phyloP scores from a whole-genome alignment of 2,113 vertebrate species.

The Hiodon tergisus region DNA sequence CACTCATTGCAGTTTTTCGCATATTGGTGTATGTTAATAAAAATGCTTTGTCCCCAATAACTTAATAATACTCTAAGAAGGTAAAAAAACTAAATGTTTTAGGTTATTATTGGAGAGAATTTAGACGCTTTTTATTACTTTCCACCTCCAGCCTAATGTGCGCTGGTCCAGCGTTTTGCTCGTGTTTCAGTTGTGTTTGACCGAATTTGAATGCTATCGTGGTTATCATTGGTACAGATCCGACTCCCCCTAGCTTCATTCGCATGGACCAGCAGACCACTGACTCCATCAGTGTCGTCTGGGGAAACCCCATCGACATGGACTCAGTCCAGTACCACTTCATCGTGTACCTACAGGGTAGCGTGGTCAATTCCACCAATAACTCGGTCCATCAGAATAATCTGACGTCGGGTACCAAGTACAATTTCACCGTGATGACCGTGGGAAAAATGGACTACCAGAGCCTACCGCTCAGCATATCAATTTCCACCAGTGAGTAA shows the following conservation, averaged over 20 bases:
- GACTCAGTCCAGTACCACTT: slow-evolving; percentile 32
- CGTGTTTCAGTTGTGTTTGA: too few relatives aligned
- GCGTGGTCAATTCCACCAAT: not conserved
- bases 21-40: too few relatives aligned
- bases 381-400: slow-evolving; percentile 15
- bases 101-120: too few relatives aligned
- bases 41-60: too few relatives aligned
- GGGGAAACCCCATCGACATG: slow-evolving; percentile 41
- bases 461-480: not conserved
- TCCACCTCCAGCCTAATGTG: too few relatives aligned
- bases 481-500: not conserved
- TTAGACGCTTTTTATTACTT: too few relatives aligned
- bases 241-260: slow-evolving; percentile 47
- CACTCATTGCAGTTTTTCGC: too few relatives aligned
- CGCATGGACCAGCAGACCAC: slow-evolving; percentile 27
- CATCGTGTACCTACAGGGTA: not conserved
- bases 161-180: too few relatives aligned
- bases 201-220: not conserved
- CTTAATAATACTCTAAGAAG: too few relatives aligned
- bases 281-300: slow-evolving; percentile 44
- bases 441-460: not conserved
- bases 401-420: not conserved
- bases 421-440: not conserved
- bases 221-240: slow-evolving; percentile 37
- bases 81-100: too few relatives aligned